Evolutionary conservation across 2,888 invertebrate genomes (phyloP).

Genomic region (Callimorpha dominula): DNA sequence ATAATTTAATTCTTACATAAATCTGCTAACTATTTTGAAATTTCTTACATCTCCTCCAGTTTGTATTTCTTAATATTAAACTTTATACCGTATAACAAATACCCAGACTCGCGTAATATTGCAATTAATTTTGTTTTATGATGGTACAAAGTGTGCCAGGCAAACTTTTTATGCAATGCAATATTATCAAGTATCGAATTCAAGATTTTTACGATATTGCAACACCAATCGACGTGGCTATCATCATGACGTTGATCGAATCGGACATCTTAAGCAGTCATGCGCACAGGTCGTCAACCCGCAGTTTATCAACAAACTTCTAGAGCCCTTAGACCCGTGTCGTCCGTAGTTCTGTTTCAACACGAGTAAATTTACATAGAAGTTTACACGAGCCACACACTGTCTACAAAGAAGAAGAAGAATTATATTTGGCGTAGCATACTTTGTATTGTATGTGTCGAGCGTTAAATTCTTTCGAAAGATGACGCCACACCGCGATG

Average conservation of each 20-base stretch:
- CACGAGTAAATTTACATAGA: conserved; percentile 70
- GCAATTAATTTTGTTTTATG: background rate
- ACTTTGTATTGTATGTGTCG: conserved; percentile 54
- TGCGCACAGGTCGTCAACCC: conserved; percentile 79
- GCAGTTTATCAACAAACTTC: conserved; percentile 78
- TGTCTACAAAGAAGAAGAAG: conserved; percentile 46
- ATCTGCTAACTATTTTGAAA: too few species aligned
- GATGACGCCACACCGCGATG: conserved; percentile 46
- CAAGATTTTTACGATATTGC: conserved; percentile 8
- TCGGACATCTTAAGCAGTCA: conserved; percentile 73
- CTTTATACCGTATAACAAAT: too few species aligned
- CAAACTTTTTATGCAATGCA: background rate
- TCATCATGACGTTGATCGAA: conserved; percentile 62
- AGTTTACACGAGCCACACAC: conserved; percentile 53
- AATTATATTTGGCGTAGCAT: conserved; percentile 48
- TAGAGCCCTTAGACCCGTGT: conserved; percentile 61
- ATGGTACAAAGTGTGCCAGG: background rate
- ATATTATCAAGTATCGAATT: background rate
- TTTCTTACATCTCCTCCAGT: too few species aligned
- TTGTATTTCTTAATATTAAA: too few species aligned
- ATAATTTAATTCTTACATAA: too few species aligned
- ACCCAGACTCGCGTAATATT: too few species aligned
- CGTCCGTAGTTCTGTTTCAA: conserved; percentile 50
- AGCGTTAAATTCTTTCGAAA: conserved; percentile 55
- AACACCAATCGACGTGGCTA: conserved; percentile 24